These are phyloP conservation scores for Lysandra coridon DNA, from an alignment of 2,888 invertebrate genomes.

Conservation along the genomic window DNA sequence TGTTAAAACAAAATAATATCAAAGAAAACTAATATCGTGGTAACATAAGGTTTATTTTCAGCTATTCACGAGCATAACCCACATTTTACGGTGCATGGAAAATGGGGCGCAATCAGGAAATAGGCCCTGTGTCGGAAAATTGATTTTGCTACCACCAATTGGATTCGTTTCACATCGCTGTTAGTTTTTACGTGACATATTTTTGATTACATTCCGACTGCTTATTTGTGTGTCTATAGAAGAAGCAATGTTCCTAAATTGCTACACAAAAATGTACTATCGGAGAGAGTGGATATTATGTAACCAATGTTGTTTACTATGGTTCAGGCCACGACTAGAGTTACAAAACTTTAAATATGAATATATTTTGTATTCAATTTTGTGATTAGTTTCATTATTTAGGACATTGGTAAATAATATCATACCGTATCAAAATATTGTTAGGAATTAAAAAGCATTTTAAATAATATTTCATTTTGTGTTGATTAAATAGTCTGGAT, in stretches of 20 bases:
- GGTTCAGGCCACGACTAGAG: too few species aligned
- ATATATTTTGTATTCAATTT: too few species aligned
- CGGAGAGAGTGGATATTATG: too few species aligned
- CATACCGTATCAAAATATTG: too few species aligned
- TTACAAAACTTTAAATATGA: too few species aligned
- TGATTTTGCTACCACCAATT: conserved; percentile 27
- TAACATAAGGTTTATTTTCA: not conserved
- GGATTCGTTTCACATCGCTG: conserved; percentile 15
- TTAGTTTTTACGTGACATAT: conserved; percentile 9
- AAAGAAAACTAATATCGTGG: not conserved
- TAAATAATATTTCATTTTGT: not conserved
- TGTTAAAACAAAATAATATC: not conserved
- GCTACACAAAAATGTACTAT: too few species aligned
- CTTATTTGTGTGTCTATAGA: not conserved
- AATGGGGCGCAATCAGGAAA: conserved; percentile 29
- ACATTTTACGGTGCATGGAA: conserved; percentile 27
- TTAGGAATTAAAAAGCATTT: too few species aligned
- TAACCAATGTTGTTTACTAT: too few species aligned
- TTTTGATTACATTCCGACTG: not conserved
- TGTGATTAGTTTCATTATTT: too few species aligned
- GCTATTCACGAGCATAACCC: conserved; percentile 4
- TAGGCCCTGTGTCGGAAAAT: conserved; percentile 29
- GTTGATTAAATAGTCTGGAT: not conserved
- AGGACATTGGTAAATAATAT: too few species aligned
- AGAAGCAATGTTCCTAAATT: too few species aligned